A percentile compares a stretch with the other conserved stretches of the same genome.
These are phyloP conservation scores for Orycteropus afer DNA, from an alignment of 2,113 vertebrate species.

Conservation along the genomic window DNA sequence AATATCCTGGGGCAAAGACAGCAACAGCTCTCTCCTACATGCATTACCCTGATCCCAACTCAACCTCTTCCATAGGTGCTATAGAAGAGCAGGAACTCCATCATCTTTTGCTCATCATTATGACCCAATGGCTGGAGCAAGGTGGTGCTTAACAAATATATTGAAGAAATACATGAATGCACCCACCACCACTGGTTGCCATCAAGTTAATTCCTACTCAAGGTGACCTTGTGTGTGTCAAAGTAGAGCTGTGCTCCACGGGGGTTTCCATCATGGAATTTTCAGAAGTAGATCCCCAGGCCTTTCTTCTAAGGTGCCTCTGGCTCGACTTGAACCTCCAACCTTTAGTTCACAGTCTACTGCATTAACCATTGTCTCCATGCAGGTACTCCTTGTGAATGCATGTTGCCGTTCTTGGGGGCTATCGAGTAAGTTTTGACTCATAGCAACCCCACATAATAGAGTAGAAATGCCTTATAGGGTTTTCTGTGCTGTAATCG, in stretches of 20 bases:
- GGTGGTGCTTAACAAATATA: not conserved
- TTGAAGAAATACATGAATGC: not conserved
- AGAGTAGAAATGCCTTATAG: not conserved
- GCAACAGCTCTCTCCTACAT: not conserved
- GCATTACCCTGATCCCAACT: too few species aligned
- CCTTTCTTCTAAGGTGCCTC: not conserved
- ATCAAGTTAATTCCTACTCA: not conserved
- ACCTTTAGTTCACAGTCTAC: not conserved
- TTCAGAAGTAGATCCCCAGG: not conserved
- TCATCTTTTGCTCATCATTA: not conserved
- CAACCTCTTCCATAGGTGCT: not conserved
- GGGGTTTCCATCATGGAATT: not conserved
- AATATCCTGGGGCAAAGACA: not conserved
- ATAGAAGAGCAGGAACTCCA: fast-evolving
- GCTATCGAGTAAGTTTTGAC: not conserved
- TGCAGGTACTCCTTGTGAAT: not conserved
- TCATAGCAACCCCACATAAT: not conserved
- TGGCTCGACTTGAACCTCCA: not conserved
- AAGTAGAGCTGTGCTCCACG: not conserved
- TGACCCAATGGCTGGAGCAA: not conserved
- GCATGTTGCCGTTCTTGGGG: not conserved
- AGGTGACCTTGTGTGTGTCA: not conserved
- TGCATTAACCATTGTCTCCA: not conserved
- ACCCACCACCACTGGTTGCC: not conserved
- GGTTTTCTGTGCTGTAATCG: not conserved